These are phyloP conservation scores for Misgurnus mizolepis DNA, from an alignment of 2,113 vertebrate species.

Conservation along the genomic window DNA sequence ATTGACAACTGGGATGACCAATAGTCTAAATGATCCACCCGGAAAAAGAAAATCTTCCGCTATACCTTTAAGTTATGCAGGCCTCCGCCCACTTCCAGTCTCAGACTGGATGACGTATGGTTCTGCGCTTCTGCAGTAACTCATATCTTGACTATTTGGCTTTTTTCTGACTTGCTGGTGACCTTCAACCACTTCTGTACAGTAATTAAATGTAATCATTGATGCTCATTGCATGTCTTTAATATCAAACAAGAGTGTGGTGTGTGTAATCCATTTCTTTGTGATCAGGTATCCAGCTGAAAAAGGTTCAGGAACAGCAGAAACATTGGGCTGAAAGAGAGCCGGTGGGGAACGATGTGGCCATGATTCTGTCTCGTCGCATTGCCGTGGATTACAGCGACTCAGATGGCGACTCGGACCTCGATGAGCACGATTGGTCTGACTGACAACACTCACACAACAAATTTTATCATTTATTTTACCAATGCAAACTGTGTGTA, in stretches of 20 bases:
- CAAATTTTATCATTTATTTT: not conserved
- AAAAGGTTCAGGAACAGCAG: conserved; percentile 85
- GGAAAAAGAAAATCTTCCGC: too few relatives aligned
- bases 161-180: too few relatives aligned
- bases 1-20: too few relatives aligned
- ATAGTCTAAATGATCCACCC: too few relatives aligned
- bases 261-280: conserved; percentile 17
- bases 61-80: too few relatives aligned
- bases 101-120: too few relatives aligned
- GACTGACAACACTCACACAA: conserved; percentile 58
- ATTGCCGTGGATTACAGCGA: conserved; percentile 79
- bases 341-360: conserved; percentile 80
- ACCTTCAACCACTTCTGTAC: too few relatives aligned
- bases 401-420: conserved; percentile 82
- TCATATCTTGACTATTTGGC: too few relatives aligned
- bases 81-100: too few relatives aligned
- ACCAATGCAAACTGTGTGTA: not conserved
- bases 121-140: too few relatives aligned
- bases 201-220: too few relatives aligned
- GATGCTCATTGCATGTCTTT: too few relatives aligned
- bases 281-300: conserved; percentile 81
- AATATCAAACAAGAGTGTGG: not conserved
- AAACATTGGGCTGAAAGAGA: conserved; percentile 82
- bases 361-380: conserved; percentile 78
- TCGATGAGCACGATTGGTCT: conserved; percentile 83